Base-by-base conservation (phyloP, 1,140 invertebrate genomes). In the Caenorhabditis elegans region DNA sequence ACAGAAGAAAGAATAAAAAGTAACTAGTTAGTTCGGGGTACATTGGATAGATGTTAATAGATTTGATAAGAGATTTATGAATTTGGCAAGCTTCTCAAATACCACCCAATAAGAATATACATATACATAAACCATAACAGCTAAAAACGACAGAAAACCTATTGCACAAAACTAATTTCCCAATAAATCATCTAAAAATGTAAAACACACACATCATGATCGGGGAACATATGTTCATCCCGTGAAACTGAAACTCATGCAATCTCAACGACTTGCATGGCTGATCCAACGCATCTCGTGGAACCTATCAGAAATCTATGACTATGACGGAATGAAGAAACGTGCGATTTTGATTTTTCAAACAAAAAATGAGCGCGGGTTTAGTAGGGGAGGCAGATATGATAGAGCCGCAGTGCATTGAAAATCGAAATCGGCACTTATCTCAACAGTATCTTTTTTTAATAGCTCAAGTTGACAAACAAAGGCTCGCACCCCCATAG, bases 361-460 rank as follows among this genome's bases (percentile, higher is more conserved):
- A 22, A 70, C 17, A 43, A 24, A 6, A 39, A 70, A 39, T 19
- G 34, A 70, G 34, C n/a, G 60, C 36, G 60, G 19, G 22, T 70
- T 10, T 19, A 22, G 5, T 2, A 10, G 15, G 43, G 60, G 34
- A 39, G 60, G 60, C 39, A 39, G 60, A 70, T 70, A 43, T 70
- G 34, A 70, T 70, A 22, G 60, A 70, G 60, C 60, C 34, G 26
- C n/a, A 31, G 51, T 10, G 26, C 34, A 43, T 60, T 60, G 28
- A 34, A 70, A 70, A 70, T 70, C 34, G 60, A 70, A 70, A 70
- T 70, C 60, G 60, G 60, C 60, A 70, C 60, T 70, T 70, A 70
- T 70, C 60, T 70, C 60, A 70, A 70, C 60, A 70, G 60, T 70
- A 70, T 70, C 60, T 70, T 70, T 70, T 70, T 70, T 70, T 70